Evolutionary conservation across 2,113 vertebrate genomes (phyloP).

Genomic region (Psephotus haematonotus): DNA sequence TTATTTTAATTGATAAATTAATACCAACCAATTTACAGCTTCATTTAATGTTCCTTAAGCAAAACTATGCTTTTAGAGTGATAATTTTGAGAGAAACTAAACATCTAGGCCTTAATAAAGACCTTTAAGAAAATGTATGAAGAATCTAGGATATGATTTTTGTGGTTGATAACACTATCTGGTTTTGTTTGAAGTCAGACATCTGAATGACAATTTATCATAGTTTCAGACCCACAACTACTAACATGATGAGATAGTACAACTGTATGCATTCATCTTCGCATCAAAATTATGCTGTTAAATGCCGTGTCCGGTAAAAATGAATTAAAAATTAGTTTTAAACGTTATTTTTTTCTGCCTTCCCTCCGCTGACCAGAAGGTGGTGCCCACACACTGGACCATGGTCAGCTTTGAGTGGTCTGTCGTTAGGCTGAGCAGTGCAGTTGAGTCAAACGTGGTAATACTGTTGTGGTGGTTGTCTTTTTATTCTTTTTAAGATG

Average conservation of each 20-base stretch:
- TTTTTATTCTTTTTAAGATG: no score
- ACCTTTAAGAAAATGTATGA: not conserved
- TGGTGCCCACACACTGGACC: not conserved
- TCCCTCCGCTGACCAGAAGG: not conserved
- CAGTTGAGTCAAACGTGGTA: accelerated
- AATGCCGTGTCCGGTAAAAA: accelerated
- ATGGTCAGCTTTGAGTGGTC: not conserved
- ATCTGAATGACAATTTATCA: accelerated
- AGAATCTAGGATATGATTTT: not conserved
- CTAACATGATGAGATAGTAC: accelerated
- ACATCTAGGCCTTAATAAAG: not conserved
- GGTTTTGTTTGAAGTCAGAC: not conserved
- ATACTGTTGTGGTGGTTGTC: not conserved
- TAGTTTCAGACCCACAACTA: accelerated
- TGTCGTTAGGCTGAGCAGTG: not conserved
- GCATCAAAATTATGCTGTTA: not conserved
- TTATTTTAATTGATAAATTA: not conserved
- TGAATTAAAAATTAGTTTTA: accelerated
- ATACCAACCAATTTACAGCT: not conserved
- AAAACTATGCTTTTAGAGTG: not conserved
- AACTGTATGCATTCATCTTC: not conserved
- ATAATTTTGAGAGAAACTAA: not conserved
- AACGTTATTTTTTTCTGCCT: accelerated
- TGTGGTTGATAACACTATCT: accelerated
- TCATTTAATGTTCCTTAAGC: not conserved